Evolutionary conservation across 2,888 invertebrate genomes (phyloP), one percentile per base, ranked within the genome.

Genomic region (Piscicola geometra): DNA sequence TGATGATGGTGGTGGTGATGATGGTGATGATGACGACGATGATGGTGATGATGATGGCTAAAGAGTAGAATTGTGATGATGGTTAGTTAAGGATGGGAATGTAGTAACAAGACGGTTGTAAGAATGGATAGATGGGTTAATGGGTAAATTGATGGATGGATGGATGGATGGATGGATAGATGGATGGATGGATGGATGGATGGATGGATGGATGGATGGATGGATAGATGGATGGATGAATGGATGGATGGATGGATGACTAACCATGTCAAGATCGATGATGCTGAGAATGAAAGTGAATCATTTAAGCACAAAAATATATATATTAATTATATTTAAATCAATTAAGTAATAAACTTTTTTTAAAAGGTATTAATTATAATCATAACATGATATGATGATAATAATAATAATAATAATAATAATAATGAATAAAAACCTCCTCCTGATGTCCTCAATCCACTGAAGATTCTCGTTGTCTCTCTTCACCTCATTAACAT

Each of bases 401-500:
- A 5, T 9, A 25, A 18, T 12, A 50, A 25, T 25, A 28, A 71
- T n/a, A 50, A 15, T 12, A 28, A 50, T 28, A 12, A 5, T 9
- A 50, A 18, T 18, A 12, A 30, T 28, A 18, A 56, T 18, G 25
- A 12, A 30, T 30, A 9, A 64, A 12, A 76, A 82, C 82, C 83
- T 87, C 81, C 90, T 90, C 88, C 95, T 93, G 74, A 98, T 92
- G 87, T 94, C 93, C 79, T 90, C 90, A 81, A 98, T 92, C 77
- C 96, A 90, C 79, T 91, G 90, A 76, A 96, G 88, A 79, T 93
- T 93, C 85, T 98, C 98, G 76, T 93, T 93, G 86, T 99, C 99
- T 75, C 98, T 88, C 82, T 96, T 97, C 73, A 96, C 94, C 88
- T 99, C 99, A 86, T 99, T 99, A 78, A 98, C 94, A 86, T 94